phyloP scores from a whole-genome alignment of 2,797 vertebrate species.

The Ambastaia sidthimunki region DNA sequence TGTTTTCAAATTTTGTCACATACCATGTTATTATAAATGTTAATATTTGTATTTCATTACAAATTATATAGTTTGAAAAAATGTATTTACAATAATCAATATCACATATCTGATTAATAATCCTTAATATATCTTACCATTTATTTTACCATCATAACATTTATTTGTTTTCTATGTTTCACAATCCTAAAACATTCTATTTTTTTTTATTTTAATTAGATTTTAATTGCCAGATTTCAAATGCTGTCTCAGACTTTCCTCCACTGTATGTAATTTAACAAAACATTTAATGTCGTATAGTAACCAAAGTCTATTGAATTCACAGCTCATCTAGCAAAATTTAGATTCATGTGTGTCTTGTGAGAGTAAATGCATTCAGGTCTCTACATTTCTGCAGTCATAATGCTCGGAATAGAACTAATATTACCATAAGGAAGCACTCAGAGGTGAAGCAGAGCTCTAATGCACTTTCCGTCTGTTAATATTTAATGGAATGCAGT shows the following conservation, averaged over 20 bases:
- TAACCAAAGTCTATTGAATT: constrained; percentile 17
- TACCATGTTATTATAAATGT: neutral
- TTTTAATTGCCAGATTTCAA: neutral
- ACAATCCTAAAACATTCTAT: neutral
- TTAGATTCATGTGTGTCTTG: constrained; percentile 13
- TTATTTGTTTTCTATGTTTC: neutral
- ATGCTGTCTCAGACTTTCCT: neutral
- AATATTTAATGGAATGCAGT: constrained; percentile 60
- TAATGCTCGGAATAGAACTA: constrained; percentile 36
- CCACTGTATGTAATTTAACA: constrained; percentile 4
- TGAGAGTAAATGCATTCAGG: neutral
- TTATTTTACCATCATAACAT: neutral
- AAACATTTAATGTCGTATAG: neutral
- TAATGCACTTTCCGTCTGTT: constrained; percentile 61
- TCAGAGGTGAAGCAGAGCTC: constrained; percentile 52
- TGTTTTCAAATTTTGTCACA: neutral
- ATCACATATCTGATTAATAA: neutral
- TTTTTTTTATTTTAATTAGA: neutral
- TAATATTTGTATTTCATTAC: neutral
- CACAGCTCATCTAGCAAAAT: constrained; percentile 7
- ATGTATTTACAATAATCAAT: no score
- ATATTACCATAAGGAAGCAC: constrained; percentile 43
- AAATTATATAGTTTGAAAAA: neutral
- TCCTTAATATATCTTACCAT: no score
- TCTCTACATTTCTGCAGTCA: constrained; percentile 38